Percentiles rank a stretch among this genome's conserved stretches.
phyloP scores from a whole-genome alignment of 2,113 vertebrate species.

The Neoarius graeffei region DNA sequence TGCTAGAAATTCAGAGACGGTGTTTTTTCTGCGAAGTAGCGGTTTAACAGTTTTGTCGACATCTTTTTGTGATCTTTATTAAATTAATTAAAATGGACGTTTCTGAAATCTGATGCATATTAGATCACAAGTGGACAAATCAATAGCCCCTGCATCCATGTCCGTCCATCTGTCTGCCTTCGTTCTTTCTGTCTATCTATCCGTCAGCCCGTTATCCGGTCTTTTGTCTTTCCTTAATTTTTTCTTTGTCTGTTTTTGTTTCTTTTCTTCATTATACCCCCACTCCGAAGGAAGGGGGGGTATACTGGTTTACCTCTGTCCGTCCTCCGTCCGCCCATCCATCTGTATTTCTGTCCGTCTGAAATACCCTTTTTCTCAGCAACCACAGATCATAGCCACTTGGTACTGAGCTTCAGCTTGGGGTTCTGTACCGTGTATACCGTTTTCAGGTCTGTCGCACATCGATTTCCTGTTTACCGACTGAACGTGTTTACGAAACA shows the following conservation, averaged over 20 bases:
- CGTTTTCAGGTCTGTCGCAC: too few species aligned
- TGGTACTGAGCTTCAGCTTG: too few species aligned
- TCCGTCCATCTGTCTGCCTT: neutral
- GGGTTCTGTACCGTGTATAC: too few species aligned
- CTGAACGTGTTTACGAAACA: too few species aligned
- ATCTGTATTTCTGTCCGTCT: too few species aligned
- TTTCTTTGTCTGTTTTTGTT: neutral
- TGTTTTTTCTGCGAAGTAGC: neutral
- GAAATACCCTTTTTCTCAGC: too few species aligned
- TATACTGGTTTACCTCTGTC: neutral
- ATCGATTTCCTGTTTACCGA: too few species aligned
- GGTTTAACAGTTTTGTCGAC: neutral
- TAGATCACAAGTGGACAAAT: neutral
- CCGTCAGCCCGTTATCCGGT: neutral
- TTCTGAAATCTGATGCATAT: neutral
- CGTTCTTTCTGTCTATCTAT: neutral
- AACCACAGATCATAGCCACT: too few species aligned
- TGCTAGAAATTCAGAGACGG: neutral
- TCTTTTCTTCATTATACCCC: neutral
- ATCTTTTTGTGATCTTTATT: neutral
- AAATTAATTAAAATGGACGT: neutral
- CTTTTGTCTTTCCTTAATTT: neutral
- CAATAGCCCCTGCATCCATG: too few species aligned
- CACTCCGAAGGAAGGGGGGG: too few species aligned
- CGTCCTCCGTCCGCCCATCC: too few species aligned